Percentiles rank a stretch among this genome's conserved stretches.
These are phyloP conservation scores for Euura lappo DNA, from an alignment of 1,140 invertebrate genomes.

Conservation along the genomic window DNA sequence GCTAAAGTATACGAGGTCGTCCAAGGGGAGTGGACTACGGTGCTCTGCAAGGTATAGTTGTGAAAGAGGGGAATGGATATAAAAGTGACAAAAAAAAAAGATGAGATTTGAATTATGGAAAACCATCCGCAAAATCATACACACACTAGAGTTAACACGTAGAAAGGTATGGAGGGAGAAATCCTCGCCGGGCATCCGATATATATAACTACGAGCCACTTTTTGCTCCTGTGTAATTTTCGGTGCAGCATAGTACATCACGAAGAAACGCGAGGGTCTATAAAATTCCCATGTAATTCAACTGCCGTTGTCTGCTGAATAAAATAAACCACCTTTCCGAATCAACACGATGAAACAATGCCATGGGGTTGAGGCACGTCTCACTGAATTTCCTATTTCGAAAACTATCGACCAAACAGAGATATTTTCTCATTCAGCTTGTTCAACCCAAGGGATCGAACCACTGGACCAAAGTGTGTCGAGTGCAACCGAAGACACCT, in stretches of 20 bases:
- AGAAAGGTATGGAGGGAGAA: not conserved
- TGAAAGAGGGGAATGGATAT: no score
- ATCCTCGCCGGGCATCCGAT: not conserved
- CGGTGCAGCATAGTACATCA: not conserved
- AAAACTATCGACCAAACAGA: no score
- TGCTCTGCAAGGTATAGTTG: no score
- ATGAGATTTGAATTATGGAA: conserved; percentile 7
- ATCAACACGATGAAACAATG: no score
- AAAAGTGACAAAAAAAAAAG: not conserved
- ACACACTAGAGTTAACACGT: not conserved
- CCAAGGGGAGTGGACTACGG: no score
- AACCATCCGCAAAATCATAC: not conserved
- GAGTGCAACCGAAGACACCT: no score
- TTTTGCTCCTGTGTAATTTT: not conserved
- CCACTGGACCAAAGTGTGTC: no score
- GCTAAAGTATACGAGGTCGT: not conserved
- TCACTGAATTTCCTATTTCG: no score
- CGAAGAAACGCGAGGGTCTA: not conserved
- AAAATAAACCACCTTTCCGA: not conserved
- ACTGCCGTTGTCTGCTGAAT: not conserved
- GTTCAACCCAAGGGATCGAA: no score
- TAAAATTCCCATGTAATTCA: not conserved
- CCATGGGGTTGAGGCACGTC: no score
- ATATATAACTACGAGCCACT: no score
- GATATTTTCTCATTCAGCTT: no score